A percentile compares a stretch with the other conserved stretches of the same genome.
These are phyloP conservation scores for Propithecus perrieri DNA, from an alignment of 2,797 vertebrate species.

Conservation along the genomic window DNA sequence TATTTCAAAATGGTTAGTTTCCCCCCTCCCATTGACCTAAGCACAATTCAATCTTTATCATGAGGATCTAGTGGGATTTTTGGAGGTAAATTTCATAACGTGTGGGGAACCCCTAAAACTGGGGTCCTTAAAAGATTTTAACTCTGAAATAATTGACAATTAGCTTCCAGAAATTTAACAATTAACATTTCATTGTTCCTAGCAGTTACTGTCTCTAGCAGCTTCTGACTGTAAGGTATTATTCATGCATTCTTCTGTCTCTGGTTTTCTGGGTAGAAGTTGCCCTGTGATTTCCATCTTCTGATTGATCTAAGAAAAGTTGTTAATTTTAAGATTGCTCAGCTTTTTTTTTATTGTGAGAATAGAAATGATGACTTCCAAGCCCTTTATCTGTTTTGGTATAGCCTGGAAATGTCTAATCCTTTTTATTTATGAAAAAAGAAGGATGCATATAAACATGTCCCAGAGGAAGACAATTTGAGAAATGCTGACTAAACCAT, in stretches of 20 bases:
- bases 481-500: background rate
- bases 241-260: background rate
- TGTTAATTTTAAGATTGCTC: background rate
- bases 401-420: background rate
- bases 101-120: accelerated
- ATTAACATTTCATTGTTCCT: background rate
- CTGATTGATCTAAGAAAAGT: background rate
- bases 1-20: background rate
- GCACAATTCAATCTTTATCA: background rate
- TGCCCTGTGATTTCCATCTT: background rate
- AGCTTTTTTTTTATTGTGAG: background rate
- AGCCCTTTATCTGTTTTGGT: background rate
- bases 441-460: background rate
- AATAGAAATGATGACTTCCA: background rate
- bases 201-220: background rate
- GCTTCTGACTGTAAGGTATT: too few relatives aligned
- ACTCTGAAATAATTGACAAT: background rate
- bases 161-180: background rate
- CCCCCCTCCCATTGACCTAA: background rate
- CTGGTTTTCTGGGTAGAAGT: background rate
- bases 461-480: background rate
- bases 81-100: background rate
- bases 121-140: background rate
- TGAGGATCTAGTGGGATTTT: background rate
- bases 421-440: background rate